Percentiles rank a stretch among this genome's conserved stretches.
Evolutionary conservation across 2,888 invertebrate species (phyloP).

Genomic region (Orchesellides sinensis): DNA sequence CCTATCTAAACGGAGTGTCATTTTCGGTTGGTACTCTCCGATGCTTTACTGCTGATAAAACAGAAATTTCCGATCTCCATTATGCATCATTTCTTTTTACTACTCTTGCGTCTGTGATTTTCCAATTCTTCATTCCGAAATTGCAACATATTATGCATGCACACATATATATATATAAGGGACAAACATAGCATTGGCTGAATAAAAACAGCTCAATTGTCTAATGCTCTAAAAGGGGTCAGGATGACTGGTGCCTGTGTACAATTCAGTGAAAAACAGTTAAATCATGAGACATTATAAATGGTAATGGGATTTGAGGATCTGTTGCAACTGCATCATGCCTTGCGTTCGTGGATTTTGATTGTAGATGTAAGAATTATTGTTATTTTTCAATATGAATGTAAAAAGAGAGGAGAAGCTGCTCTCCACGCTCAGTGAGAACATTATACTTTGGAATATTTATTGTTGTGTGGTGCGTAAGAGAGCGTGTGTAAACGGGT

Average conservation of each 20-base stretch:
- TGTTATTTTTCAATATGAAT: conserved; percentile 1
- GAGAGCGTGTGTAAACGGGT: conserved; percentile 14
- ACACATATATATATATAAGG: background rate
- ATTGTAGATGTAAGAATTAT: background rate
- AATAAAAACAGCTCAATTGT: conserved; percentile 39
- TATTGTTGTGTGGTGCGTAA: conserved; percentile 18
- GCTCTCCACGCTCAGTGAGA: conserved; percentile 35
- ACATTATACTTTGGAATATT: conserved; percentile 31
- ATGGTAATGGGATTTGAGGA: conserved; percentile 47
- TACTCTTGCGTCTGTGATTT: conserved; percentile 20
- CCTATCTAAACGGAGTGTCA: conserved; percentile 14
- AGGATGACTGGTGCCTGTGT: conserved; percentile 27
- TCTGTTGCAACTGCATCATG: conserved; percentile 7
- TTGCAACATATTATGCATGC: background rate
- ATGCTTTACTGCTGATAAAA: conserved; percentile 43
- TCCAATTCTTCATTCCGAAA: background rate
- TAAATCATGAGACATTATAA: conserved; percentile 35
- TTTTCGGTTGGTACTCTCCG: conserved; percentile 42
- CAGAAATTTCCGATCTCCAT: conserved; percentile 51
- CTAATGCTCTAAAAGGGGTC: conserved; percentile 44
- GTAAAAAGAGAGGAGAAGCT: conserved; percentile 18
- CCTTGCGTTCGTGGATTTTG: background rate
- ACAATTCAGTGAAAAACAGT: conserved; percentile 13
- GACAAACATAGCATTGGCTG: background rate
- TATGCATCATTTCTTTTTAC: conserved; percentile 14